phyloP scores from a whole-genome alignment of 2,113 vertebrate genomes.

The Polyodon spathula region DNA sequence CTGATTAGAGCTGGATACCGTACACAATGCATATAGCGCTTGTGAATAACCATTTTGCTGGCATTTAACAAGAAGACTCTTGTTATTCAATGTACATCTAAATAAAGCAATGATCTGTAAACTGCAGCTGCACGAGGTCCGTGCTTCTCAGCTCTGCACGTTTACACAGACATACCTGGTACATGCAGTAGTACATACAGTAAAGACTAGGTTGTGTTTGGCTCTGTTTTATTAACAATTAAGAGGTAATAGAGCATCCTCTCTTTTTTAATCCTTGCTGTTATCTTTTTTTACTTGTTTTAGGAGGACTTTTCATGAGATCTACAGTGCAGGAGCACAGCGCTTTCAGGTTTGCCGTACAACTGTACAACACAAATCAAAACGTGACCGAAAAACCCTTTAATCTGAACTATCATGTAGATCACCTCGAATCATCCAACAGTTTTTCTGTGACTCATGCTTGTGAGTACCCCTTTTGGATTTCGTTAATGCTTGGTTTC shows the following conservation, averaged over 20 bases:
- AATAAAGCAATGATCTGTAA: too few species aligned
- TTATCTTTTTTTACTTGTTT: constrained; percentile 23
- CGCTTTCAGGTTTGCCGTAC: constrained; percentile 94
- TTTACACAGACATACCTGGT: constrained; percentile 1
- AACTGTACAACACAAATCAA: constrained; percentile 99
- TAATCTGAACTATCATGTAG: constrained; percentile 96
- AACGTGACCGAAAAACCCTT: constrained; percentile 97
- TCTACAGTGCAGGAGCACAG: constrained; percentile 98
- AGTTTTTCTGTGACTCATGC: constrained; percentile 98
- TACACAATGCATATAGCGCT: too few species aligned
- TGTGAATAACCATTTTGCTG: too few species aligned
- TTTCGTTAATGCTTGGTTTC: too few species aligned
- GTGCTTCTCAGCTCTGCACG: not conserved
- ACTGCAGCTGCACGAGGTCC: too few species aligned
- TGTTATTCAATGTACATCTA: too few species aligned
- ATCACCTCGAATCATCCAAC: constrained; percentile 98
- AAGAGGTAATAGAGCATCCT: too few species aligned
- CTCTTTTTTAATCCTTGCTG: not conserved
- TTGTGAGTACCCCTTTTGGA: constrained; percentile 77
- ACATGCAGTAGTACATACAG: too few species aligned
- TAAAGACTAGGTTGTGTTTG: too few species aligned
- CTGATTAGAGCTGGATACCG: too few species aligned
- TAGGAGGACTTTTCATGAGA: constrained; percentile 96
- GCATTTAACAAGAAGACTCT: too few species aligned
- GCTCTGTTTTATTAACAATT: too few species aligned